Evolutionary conservation across 2,888 invertebrate genomes (phyloP).

Genomic region (Pammene aurita): DNA sequence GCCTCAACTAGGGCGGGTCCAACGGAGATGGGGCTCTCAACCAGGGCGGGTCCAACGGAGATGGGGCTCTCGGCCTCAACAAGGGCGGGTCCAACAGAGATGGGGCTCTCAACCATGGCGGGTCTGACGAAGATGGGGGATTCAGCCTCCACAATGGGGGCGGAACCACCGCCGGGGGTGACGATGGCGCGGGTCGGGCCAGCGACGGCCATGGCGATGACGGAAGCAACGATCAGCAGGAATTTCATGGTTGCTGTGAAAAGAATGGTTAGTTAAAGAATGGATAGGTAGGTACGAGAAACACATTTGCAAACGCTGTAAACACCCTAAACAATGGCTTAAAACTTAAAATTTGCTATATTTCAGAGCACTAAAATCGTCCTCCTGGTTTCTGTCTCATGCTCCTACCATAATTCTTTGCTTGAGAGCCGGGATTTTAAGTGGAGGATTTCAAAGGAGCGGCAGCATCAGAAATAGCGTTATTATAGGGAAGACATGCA

Average conservation of each 20-base stretch:
- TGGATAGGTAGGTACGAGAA: no score
- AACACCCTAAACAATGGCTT: no score
- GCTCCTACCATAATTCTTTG: no score
- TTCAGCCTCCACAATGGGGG: conserved; percentile 31
- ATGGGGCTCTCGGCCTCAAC: conserved; percentile 12
- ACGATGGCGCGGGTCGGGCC: conserved; percentile 50
- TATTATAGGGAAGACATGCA: no score
- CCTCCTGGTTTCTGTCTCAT: no score
- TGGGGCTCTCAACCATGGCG: conserved; percentile 27
- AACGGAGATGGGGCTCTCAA: conserved; percentile 33
- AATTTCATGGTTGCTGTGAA: conserved; percentile 51
- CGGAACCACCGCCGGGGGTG: conserved; percentile 46
- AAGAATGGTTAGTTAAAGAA: neutral
- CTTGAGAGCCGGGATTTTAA: no score
- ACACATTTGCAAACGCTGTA: no score
- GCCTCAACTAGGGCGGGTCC: conserved; percentile 18
- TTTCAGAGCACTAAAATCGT: no score
- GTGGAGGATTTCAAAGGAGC: no score
- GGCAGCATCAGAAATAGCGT: no score
- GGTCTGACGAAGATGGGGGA: conserved; percentile 32
- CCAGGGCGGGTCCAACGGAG: conserved; percentile 26
- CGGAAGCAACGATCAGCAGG: conserved; percentile 54
- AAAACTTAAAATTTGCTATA: no score
- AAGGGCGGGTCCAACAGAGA: conserved; percentile 28
- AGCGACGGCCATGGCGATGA: conserved; percentile 54